These are phyloP conservation scores for Carassius gibelio DNA, from an alignment of 2,113 vertebrate genomes.

Conservation along the genomic window DNA sequence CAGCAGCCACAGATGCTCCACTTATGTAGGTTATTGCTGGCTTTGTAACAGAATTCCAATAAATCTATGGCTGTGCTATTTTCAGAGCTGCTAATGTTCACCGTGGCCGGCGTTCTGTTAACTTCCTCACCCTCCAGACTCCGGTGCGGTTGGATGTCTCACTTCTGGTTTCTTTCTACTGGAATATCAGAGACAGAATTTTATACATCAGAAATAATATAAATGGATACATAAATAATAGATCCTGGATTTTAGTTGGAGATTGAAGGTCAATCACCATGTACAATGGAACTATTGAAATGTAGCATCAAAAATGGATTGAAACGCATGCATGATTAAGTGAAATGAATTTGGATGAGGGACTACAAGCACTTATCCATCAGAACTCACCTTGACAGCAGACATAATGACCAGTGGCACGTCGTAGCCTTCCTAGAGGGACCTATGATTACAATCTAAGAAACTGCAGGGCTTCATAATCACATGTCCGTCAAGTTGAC, in stretches of 20 bases:
- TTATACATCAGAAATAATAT: slow-evolving; percentile 1
- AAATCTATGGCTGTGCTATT: slow-evolving; percentile 52
- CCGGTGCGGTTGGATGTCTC: slow-evolving; percentile 1
- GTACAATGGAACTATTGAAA: slow-evolving; percentile 27
- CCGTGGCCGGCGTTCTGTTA: background rate
- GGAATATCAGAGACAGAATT: background rate
- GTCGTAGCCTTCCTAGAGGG: slow-evolving; percentile 42
- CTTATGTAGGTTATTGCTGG: slow-evolving; percentile 51
- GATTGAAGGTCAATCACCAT: slow-evolving; percentile 18
- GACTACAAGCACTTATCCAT: slow-evolving; percentile 23
- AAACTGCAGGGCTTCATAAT: slow-evolving; percentile 55
- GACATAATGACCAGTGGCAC: slow-evolving; percentile 48
- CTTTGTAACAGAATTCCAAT: slow-evolving; percentile 53
- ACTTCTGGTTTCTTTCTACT: slow-evolving; percentile 10
- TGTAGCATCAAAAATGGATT: slow-evolving; percentile 12
- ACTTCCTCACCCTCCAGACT: slow-evolving; percentile 22
- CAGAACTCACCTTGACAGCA: slow-evolving; percentile 37
- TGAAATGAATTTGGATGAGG: slow-evolving; percentile 1
- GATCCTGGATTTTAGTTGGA: background rate
- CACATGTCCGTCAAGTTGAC: slow-evolving; percentile 57
- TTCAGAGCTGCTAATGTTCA: slow-evolving; percentile 46
- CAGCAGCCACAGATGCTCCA: slow-evolving; percentile 49
- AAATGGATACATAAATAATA: slow-evolving; percentile 22
- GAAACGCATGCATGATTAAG: slow-evolving; percentile 22
- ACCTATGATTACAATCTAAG: slow-evolving; percentile 61